A percentile compares a stretch with the other conserved stretches of the same genome.
Conservation (phyloP, 1,140 invertebrate genomes). For the Heliconius nattereri region DNA sequence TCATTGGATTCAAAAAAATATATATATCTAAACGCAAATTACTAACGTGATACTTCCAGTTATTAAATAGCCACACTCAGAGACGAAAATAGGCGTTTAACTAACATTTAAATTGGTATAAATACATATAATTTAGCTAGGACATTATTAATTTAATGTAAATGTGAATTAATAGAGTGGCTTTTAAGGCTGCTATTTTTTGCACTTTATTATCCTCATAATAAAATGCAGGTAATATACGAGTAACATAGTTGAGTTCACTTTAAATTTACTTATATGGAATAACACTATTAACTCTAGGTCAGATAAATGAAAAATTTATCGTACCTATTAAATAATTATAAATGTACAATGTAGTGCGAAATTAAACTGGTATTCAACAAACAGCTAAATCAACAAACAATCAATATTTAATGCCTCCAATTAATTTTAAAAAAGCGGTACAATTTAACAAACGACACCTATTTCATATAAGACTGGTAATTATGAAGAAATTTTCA, state of each 20-base stretch:
- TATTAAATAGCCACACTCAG: too few species aligned
- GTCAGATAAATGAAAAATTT: neutral
- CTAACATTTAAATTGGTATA: too few species aligned
- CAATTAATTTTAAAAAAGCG: neutral
- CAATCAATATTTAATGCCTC: neutral
- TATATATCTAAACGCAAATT: too few species aligned
- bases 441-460: slow-evolving; percentile 1
- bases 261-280: neutral
- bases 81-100: too few species aligned
- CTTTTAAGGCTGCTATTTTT: too few species aligned
- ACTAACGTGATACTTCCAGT: too few species aligned
- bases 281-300: neutral
- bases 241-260: neutral
- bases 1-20: too few species aligned
- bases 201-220: too few species aligned
- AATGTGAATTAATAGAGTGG: too few species aligned
- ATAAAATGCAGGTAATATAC: neutral
- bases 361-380: neutral
- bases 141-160: too few species aligned
- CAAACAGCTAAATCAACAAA: neutral
- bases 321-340: neutral
- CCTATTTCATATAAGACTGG: neutral
- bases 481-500: slow-evolving; percentile 18
- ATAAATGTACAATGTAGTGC: neutral
- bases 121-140: too few species aligned